Evolutionary conservation across 2,797 vertebrate genomes (phyloP).

Genomic region (Micrastur ruficollis): DNA sequence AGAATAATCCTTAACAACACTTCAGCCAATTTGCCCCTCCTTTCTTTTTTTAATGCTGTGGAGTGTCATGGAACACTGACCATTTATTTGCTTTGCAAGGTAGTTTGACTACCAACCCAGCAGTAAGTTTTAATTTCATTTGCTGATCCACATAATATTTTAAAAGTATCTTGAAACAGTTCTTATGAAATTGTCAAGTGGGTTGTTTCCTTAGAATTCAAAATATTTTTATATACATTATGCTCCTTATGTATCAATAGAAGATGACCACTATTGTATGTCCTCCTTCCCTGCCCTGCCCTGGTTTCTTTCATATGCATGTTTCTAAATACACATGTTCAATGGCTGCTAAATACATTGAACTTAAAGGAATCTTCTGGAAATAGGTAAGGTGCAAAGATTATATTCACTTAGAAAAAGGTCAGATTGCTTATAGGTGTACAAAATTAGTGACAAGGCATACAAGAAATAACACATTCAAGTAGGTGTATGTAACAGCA

Average conservation of each 20-base stretch:
- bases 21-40: background rate
- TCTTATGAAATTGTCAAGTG: too few species aligned
- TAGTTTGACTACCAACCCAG: conserved; percentile 65
- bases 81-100: conserved; percentile 69
- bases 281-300: background rate
- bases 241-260: conserved; percentile 53
- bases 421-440: background rate
- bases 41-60: conserved; percentile 28
- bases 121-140: conserved; percentile 35
- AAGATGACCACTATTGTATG: background rate
- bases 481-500: background rate
- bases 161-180: conserved; percentile 30
- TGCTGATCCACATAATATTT: conserved; percentile 71
- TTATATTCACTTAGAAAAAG: background rate
- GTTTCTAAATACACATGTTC: accelerated
- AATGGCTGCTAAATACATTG: accelerated
- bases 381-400: background rate
- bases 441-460: background rate
- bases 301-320: background rate
- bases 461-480: background rate
- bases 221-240: conserved; percentile 46
- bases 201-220: conserved; percentile 75
- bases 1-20: background rate
- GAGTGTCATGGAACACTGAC: conserved; percentile 42
- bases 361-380: background rate